Base-by-base conservation (phyloP, 2,888 invertebrate genomes). In the Lepeophtheirus nordmannii region DNA sequence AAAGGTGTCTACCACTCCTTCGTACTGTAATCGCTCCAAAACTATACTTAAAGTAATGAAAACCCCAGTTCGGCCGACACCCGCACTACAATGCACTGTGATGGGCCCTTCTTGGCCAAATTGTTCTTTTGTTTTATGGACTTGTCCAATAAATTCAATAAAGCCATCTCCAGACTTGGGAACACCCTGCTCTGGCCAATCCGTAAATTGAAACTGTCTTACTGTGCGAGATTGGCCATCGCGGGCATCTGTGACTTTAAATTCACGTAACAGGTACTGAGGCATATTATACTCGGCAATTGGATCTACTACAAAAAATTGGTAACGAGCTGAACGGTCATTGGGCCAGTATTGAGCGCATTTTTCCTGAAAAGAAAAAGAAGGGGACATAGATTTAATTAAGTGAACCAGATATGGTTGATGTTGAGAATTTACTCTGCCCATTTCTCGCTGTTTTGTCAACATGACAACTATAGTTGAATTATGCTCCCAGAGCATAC, bases 211-310 rank as follows among this genome's bases (percentile, higher is more conserved):
- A 81, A 96, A 96, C 77, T 96, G 94, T 65, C 94, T 83, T 46
- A 96, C 86, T 37, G 94, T 94, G 68, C 97, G 82, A 10, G 94
- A 93, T 63, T 94, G 89, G 0, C 94, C 94, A 75, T 97, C 96
- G 71, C 96, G 84, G 20, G 96, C 93, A 76, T 98, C 97, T 67
- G 96, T 96, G 69, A 72, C 79, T 82, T 98, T 97, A 80, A 99
- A 98, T 79, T 99, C 98, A 72, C 98, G 82, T 74, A 99, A 81
- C 74, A 97, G 93, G 76, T 98, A 99, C 76, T 94, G 92, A 39
- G 96, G 94, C 96, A 98, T 97, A 77, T 97, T 96, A 78, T 98
- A 98, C 77, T 98, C 98, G 9, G 97, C 94, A 73, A 97, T 96
- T 12, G 97, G 97, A 77, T 98, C 98, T 23, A 98, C 96, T 59